Percentiles rank a stretch among this genome's conserved stretches.
Conservation (phyloP, 2,797 vertebrate genomes). For the Brotogeris chrysoptera region DNA sequence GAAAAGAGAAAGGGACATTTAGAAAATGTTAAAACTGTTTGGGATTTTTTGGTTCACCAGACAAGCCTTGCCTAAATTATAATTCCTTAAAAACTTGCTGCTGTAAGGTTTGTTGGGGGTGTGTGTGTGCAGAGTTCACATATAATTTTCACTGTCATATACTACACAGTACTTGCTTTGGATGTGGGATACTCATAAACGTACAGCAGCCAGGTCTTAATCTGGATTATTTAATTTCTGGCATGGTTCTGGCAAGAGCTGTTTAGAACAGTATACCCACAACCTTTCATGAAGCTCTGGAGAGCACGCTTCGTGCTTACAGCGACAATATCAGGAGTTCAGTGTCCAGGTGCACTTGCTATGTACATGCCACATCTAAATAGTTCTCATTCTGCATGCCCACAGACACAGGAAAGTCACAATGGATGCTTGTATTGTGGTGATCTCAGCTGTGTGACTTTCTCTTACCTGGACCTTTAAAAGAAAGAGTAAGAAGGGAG, state of each 20-base stretch:
- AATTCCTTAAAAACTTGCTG: background rate
- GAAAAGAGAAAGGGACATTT: background rate
- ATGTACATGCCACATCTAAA: too few species aligned
- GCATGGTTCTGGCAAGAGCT: rapidly evolving
- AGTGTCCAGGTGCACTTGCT: background rate
- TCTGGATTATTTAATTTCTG: background rate
- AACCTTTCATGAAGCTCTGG: background rate
- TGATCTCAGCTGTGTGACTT: background rate
- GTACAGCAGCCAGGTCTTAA: background rate
- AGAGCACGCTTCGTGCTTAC: rapidly evolving
- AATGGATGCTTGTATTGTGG: background rate
- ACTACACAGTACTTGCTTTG: background rate
- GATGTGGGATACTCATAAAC: background rate
- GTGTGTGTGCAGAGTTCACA: background rate
- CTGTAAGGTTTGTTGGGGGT: background rate
- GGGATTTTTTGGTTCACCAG: background rate
- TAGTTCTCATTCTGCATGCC: background rate
- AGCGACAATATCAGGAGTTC: background rate
- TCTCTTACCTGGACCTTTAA: background rate
- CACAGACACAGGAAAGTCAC: background rate
- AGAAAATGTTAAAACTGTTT: background rate
- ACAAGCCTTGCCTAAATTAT: background rate
- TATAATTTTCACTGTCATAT: background rate
- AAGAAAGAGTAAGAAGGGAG: background rate
- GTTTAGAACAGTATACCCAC: background rate